Conservation (phyloP, 2,888 invertebrate species). For the Smittia aterrima region DNA sequence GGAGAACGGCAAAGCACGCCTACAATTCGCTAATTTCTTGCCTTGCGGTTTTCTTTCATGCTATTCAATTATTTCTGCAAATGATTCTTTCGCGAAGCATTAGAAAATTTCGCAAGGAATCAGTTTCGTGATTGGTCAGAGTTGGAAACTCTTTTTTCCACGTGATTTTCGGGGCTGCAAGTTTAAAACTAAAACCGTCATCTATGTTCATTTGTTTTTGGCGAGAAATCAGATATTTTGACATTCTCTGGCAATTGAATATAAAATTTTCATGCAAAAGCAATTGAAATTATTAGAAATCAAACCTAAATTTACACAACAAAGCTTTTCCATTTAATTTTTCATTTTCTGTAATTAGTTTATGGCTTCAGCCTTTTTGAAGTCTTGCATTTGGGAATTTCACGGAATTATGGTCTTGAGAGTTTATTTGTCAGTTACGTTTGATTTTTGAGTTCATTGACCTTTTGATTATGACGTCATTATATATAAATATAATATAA, state of each 20-base stretch:
- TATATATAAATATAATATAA: no score
- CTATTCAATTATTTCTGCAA: neutral
- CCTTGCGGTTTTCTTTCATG: constrained; percentile 18
- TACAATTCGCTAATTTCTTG: constrained; percentile 10
- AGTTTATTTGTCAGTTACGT: no score
- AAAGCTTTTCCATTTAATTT: constrained; percentile 3
- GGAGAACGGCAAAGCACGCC: constrained; percentile 8
- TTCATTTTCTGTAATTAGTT: neutral
- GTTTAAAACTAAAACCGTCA: neutral
- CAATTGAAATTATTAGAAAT: neutral
- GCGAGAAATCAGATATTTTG: neutral
- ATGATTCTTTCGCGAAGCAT: neutral
- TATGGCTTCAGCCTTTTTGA: neutral
- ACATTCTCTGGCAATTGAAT: neutral
- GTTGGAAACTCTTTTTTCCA: no score
- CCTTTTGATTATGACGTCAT: no score
- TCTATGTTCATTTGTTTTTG: neutral
- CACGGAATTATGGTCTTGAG: neutral
- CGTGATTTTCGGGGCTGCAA: neutral
- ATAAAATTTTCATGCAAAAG: neutral
- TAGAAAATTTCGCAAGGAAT: neutral
- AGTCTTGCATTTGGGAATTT: neutral
- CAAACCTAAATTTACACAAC: neutral
- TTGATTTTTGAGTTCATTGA: no score
- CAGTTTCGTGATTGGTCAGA: neutral